Base-by-base conservation (phyloP, 2,113 vertebrate species). In the Megaceryle maxima region DNA sequence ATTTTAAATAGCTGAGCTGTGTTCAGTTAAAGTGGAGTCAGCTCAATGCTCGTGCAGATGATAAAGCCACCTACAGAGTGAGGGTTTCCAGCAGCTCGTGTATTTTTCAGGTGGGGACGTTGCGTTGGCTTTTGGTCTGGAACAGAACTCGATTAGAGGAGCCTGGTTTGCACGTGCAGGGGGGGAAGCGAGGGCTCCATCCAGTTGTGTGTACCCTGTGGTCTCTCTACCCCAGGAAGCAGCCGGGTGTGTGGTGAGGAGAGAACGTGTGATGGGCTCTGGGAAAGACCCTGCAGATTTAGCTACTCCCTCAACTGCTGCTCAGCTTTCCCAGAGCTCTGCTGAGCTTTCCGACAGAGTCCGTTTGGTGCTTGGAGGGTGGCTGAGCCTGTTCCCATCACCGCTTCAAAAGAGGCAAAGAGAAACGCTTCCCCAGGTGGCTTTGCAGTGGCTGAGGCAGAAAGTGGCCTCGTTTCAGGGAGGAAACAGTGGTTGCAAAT, bases 401-500 rank as follows among this genome's bases (percentile, higher is more conserved):
- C 25, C 6, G 53, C 48, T 84, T 48, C n/a, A 62, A 53, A 4
- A 43, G 33, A 74, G 25, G 31, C 3, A 2, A 43, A 60, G 29
- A 31, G 17, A n/a, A 50, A 7, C 2, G 0, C 56, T 64, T 50
- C 1, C 7, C 28, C 3, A 18, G 5, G 1, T 4, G 67, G 5
- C 9, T 46, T 22, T 68, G 68, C 17, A 7, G 59, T 12, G 59
- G 44, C 59, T 21, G 76, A 48, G 73, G 5, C 3, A 7, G 21
- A 51, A 51, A 39, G 76, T 5, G 46, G 74, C 69, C n/a, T 41
- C 25, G 0, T 89, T 70, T 78, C 0, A 5, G 60, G 21, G 48
- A 94, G 95, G 94, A 96, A 96, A 87, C 4, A 10, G 90, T 87
- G 96, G 94, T 91, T 95, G 53, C 35, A 31, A 41, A 51, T 63